Conservation (phyloP, 2,888 invertebrate genomes). For the Chydorus sphaericus region DNA sequence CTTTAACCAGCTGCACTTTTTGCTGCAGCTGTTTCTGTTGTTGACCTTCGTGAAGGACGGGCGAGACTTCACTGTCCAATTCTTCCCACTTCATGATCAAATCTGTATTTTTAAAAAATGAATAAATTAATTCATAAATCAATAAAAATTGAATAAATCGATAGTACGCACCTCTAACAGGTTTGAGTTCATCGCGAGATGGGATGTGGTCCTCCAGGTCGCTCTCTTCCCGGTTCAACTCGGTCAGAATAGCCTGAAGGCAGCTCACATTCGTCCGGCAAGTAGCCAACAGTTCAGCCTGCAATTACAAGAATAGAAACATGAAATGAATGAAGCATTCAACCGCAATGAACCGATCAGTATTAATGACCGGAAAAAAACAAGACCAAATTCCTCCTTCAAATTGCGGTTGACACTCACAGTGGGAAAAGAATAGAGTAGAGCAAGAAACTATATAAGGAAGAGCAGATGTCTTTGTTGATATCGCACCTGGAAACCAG, state of each 20-base stretch:
- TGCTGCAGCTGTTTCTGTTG: slow-evolving; percentile 5
- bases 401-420: no score
- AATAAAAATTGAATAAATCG: background rate
- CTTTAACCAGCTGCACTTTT: background rate
- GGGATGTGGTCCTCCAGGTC: background rate
- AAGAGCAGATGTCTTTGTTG: no score
- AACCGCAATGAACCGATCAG: no score
- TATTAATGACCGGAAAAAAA: no score
- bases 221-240: background rate
- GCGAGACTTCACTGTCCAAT: background rate
- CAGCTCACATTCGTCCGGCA: slow-evolving; percentile 76
- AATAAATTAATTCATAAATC: background rate
- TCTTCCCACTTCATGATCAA: background rate
- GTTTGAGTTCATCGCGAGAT: background rate
- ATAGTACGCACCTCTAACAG: slow-evolving; percentile 2
- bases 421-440: no score
- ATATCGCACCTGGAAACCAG: no score
- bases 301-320: slow-evolving; percentile 22
- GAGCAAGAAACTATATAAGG: no score
- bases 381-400: no score
- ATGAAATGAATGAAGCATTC: background rate
- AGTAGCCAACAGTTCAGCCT: slow-evolving; percentile 71
- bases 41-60: background rate
- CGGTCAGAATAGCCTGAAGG: slow-evolving; percentile 47
- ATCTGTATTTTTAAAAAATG: background rate